Base-by-base conservation (phyloP, 2,888 invertebrate genomes). In the Torymus texanus region DNA sequence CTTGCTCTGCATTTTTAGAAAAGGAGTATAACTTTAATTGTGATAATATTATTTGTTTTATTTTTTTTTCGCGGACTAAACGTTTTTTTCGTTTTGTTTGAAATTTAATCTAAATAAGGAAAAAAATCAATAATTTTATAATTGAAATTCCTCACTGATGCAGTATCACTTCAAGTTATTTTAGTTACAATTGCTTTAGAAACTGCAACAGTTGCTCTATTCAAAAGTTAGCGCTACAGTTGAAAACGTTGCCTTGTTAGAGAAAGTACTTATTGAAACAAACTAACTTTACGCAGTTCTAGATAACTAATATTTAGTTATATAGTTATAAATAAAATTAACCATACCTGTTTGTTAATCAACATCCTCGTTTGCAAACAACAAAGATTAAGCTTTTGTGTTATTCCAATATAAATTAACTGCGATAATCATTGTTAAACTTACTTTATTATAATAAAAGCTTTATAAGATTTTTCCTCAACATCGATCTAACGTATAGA, bases 261-360 rank as follows among this genome's bases (percentile, higher is more conserved):
- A 61, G 61, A 71, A 71, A 71, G 61, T 71, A 18, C 59, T 71
- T 71, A 71, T 61, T 59, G 61, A 14, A 16, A 72, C 62, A 72
- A 62, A 72, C 62, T 72, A 53, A 72, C 24, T 72, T 72, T 24
- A 62, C 11, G 51, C 59, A 70, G 59, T 70, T 71, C 10, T 53
- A 62, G 58, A 70, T 70, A 70, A 70, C 41, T 56, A 70, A 58
- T 12, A 70, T 50, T 41, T 70, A 70, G 21, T 18, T 70, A 58
- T 55, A 8, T 41, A 41, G 41, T 41, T 41, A 41, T 41, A 41
- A 41, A 41, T 41, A 41, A 41, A 41, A 41, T 41, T 41, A 41
- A 41, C 8, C 41, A 8, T 8, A 41, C 0, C 41, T 41, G 41
- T 41, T 41, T 41, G 41, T 41, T 41, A 41, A 8, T 29, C 14